These are phyloP conservation scores for Eubucco bourcierii DNA, from an alignment of 2,113 vertebrate species.

Conservation along the genomic window DNA sequence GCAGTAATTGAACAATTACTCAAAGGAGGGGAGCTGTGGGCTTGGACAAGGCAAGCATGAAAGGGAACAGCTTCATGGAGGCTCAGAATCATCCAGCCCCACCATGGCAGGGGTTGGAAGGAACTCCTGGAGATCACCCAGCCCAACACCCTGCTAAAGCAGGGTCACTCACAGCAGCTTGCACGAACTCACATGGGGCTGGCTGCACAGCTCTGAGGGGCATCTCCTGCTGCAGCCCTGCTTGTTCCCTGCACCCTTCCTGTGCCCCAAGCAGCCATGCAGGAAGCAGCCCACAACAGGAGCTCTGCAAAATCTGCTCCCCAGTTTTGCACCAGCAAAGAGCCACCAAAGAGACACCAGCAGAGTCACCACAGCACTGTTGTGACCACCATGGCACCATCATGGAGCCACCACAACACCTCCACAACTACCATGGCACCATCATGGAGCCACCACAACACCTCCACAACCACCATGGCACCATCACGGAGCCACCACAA, in stretches of 20 bases:
- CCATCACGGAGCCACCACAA: not conserved
- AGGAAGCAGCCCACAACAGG: too few relatives aligned
- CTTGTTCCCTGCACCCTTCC: not conserved
- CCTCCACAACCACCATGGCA: too few relatives aligned
- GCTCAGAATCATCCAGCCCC: not conserved
- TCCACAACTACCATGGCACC: too few relatives aligned
- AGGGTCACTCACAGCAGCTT: not conserved
- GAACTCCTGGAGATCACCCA: not conserved
- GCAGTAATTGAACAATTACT: conserved; percentile 28
- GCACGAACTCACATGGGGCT: accelerated
- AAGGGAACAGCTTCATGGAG: not conserved
- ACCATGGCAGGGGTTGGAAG: not conserved
- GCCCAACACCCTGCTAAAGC: not conserved
- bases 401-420: accelerated
- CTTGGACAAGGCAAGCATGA: not conserved
- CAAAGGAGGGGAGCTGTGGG: not conserved
- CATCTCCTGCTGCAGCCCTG: not conserved
- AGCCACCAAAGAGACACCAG: too few relatives aligned
- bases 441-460: too few relatives aligned
- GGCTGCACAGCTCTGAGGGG: accelerated
- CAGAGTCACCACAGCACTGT: too few relatives aligned
- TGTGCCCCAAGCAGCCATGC: not conserved
- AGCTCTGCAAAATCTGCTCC: not conserved
- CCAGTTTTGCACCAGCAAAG: too few relatives aligned
- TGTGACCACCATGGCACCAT: not conserved